Evolutionary conservation across 2,888 invertebrate species (phyloP).

Genomic region (Nemotelus pantherinus): DNA sequence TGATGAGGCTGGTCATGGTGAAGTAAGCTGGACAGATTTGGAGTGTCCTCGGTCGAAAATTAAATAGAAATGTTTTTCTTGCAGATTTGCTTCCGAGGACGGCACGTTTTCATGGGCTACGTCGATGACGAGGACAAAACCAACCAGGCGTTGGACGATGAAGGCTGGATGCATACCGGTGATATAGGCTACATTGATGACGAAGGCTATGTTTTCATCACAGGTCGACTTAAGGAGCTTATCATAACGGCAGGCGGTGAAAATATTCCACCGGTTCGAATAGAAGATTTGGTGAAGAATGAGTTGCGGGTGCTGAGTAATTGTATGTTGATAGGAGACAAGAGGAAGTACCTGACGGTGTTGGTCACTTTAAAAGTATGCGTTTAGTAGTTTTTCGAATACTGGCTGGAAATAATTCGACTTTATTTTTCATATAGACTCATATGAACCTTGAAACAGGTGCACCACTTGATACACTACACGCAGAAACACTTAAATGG

Average conservation of each 20-base stretch:
- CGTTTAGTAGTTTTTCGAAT: slow-evolving; percentile 18
- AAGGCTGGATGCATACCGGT: slow-evolving; percentile 87
- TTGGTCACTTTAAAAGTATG: slow-evolving; percentile 83
- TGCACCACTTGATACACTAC: slow-evolving; percentile 75
- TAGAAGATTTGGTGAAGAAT: slow-evolving; percentile 80
- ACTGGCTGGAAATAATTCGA: background rate
- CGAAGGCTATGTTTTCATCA: slow-evolving; percentile 76
- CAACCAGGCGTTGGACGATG: slow-evolving; percentile 74
- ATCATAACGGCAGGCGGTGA: slow-evolving; percentile 96
- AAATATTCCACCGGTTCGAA: slow-evolving; percentile 86
- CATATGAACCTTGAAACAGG: slow-evolving; percentile 77
- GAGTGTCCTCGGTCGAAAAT: too few relatives aligned
- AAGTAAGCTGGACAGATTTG: slow-evolving; percentile 59
- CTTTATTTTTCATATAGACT: slow-evolving; percentile 63
- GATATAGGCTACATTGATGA: slow-evolving; percentile 84
- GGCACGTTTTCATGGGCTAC: slow-evolving; percentile 94
- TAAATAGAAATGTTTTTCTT: background rate
- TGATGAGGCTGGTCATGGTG: slow-evolving; percentile 77
- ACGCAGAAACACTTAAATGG: slow-evolving; percentile 75
- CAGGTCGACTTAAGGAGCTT: slow-evolving; percentile 81
- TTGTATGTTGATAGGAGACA: slow-evolving; percentile 88
- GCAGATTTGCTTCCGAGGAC: slow-evolving; percentile 77
- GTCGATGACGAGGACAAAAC: slow-evolving; percentile 77
- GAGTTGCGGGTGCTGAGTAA: slow-evolving; percentile 81
- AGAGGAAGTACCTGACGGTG: slow-evolving; percentile 84